phyloP scores from a whole-genome alignment of 2,888 invertebrate species.

The Synergus gifuensis region DNA sequence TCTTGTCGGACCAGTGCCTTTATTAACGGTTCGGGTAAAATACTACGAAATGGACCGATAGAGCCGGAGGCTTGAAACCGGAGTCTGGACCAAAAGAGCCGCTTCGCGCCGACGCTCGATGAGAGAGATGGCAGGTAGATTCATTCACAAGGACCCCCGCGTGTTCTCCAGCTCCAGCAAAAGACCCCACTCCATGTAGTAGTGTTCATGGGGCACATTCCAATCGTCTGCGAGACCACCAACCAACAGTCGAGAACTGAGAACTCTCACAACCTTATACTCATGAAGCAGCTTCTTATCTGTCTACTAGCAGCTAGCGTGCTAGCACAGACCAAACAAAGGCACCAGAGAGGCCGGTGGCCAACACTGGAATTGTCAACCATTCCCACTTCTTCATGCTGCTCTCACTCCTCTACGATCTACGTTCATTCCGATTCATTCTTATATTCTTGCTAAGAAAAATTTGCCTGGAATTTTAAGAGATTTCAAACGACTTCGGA shows the following conservation, averaged over 20 bases:
- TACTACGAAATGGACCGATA: constrained; percentile 22
- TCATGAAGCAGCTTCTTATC: constrained; percentile 39
- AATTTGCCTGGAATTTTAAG: no score
- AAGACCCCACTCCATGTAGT: not conserved
- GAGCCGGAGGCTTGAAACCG: constrained; percentile 35
- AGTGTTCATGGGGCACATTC: constrained; percentile 8
- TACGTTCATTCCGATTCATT: not conserved
- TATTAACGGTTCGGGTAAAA: constrained; percentile 33
- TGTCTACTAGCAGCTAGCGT: constrained; percentile 22
- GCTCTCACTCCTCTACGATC: constrained; percentile 44
- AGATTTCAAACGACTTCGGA: no score
- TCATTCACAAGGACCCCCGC: constrained; percentile 55
- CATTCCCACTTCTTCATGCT: constrained; percentile 52
- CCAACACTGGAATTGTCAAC: constrained; percentile 53
- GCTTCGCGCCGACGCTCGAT: constrained; percentile 42
- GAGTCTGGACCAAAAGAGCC: constrained; percentile 49
- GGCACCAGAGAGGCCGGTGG: constrained; percentile 50
- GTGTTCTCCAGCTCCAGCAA: constrained; percentile 42
- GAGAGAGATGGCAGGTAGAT: constrained; percentile 45
- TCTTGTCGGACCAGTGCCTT: constrained; percentile 39
- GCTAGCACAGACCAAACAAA: constrained; percentile 48
- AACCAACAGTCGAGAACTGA: not conserved
- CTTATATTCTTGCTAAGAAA: not conserved
- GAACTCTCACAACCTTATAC: not conserved
- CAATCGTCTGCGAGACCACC: not conserved